These are phyloP conservation scores for Pecten maximus DNA, from an alignment of 2,888 invertebrate genomes.

Conservation along the genomic window DNA sequence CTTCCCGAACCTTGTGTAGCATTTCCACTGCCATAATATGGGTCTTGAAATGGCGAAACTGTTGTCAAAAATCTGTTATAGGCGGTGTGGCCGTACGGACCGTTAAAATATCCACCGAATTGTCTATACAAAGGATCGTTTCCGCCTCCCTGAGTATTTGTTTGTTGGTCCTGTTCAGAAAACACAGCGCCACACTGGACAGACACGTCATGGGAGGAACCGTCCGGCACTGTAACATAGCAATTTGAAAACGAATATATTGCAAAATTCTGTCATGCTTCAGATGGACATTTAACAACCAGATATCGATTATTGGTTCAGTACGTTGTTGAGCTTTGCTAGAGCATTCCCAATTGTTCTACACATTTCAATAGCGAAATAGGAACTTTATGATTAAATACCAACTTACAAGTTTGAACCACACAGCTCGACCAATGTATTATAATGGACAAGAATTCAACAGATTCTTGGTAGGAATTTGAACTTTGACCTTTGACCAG, in stretches of 20 bases:
- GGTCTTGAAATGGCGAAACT: neutral
- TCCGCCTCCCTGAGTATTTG: neutral
- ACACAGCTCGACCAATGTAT: no score
- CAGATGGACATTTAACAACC: no score
- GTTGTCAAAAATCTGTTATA: neutral
- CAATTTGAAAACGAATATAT: neutral
- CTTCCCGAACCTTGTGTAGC: constrained; percentile 4
- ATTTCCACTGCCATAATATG: neutral
- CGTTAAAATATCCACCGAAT: neutral
- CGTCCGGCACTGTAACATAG: neutral
- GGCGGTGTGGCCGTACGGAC: neutral
- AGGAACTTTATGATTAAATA: no score
- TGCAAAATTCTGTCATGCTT: no score
- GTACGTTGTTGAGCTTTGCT: no score
- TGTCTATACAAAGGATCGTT: neutral
- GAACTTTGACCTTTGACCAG: no score
- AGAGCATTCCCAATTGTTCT: no score
- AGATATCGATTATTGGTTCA: no score
- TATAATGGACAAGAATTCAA: no score
- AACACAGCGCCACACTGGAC: neutral
- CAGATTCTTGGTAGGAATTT: no score
- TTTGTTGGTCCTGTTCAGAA: neutral
- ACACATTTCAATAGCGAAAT: no score
- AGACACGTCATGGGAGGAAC: neutral
- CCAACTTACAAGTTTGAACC: no score